A percentile compares a stretch with the other conserved stretches of the same genome.
Evolutionary conservation across 2,113 vertebrate genomes (phyloP).

Genomic region (Sinocyclocheilus rhinocerous): DNA sequence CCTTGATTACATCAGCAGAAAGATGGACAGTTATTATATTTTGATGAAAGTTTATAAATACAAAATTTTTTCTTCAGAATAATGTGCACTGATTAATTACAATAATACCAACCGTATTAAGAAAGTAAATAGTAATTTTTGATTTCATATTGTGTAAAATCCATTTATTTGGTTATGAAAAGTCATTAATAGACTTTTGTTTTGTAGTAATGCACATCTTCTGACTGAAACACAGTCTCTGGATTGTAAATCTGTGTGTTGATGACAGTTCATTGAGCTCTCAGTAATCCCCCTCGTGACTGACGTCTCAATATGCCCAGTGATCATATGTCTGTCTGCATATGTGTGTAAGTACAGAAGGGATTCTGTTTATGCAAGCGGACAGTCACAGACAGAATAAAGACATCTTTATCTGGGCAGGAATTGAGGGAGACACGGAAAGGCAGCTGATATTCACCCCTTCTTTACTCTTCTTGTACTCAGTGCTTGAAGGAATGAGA

Average conservation of each 20-base stretch:
- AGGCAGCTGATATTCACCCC: no score
- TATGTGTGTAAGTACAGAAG: not conserved
- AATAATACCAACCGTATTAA: not conserved
- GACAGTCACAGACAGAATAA: not conserved
- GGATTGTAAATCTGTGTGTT: not conserved
- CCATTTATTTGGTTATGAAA: not conserved
- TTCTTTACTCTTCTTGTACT: not conserved
- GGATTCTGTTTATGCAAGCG: conserved; percentile 15
- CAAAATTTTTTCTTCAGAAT: not conserved
- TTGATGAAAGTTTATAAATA: not conserved
- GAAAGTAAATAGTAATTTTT: not conserved
- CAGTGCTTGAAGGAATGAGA: not conserved
- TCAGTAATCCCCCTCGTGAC: conserved; percentile 6
- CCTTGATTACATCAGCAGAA: no score
- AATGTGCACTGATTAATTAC: no score
- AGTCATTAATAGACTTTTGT: not conserved
- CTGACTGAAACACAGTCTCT: not conserved
- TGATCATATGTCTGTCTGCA: not conserved
- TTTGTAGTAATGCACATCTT: not conserved
- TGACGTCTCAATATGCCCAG: not conserved
- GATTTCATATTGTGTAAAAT: not conserved
- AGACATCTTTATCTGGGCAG: not conserved
- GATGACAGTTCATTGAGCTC: not conserved
- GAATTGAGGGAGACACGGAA: not conserved
- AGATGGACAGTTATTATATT: no score